Base-by-base conservation (phyloP, 1,140 invertebrate species). In the Euwallacea similis region DNA sequence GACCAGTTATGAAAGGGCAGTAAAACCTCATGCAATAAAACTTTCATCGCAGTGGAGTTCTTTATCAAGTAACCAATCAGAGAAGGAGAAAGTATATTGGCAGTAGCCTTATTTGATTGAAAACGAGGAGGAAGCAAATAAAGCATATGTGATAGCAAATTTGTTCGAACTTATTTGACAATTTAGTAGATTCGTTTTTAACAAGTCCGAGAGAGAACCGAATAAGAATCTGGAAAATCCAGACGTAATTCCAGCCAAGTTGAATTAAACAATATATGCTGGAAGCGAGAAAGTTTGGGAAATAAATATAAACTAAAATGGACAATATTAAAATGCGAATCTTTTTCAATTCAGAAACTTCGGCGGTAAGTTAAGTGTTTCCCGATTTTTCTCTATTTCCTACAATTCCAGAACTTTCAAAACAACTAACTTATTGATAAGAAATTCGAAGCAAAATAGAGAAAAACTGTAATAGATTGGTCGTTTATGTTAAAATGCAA, bases 291-390 rank as follows among this genome's bases (percentile, higher is more conserved):
- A 71, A 71, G 11, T 71, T 71, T 71, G 9, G 13, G n/a, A 50
- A 46, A 71, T 71, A 71, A 71, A 64, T 71, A 71, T 71, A 71
- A 71, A 71, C 69, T 56, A 58, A 71, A 71, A 71, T 47, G 69
- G 69, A 71, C 69, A 71, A 65, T 71, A 71, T 71, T 71, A 71
- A 71, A 71, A 71, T 71, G 61, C 62, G 69, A 71, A 64, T 71
- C 61, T 71, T 65, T 65, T 71, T 65, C 69, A 71, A 71, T 65
- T 71, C 43, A 16, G 54, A 71, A 71, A 71, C 16, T 71, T 71
- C 62, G 61, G 13, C 69, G 69, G 69, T 71, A 71, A 71, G 69
- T 71, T 71, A 71, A 71, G 69, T 71, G 61, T 71, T 71, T 47
- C 58, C 61, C 61, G 69, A 71, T 71, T 71, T 71, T 71, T 65